Evolutionary conservation across 2,888 invertebrate genomes (phyloP).

Genomic region (Caenorhabditis sp.): DNA sequence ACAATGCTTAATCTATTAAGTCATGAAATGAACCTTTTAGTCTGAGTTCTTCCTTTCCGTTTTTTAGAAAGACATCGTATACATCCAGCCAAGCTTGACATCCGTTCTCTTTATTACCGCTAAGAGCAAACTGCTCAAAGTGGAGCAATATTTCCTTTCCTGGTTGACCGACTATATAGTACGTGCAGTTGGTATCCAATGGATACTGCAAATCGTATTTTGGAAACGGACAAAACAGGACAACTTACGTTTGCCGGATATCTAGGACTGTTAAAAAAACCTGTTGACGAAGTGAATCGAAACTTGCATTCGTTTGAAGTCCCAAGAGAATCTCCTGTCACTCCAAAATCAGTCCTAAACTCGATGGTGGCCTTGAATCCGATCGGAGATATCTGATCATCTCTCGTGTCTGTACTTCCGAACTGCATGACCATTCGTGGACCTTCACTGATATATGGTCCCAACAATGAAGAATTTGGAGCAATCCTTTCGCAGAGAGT

Average conservation of each 20-base stretch:
- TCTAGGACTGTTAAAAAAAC: constrained; percentile 81
- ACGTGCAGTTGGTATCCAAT: constrained; percentile 80
- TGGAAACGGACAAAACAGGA: neutral
- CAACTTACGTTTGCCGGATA: constrained; percentile 76
- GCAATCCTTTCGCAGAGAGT: constrained; percentile 72
- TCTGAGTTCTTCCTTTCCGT: constrained; percentile 54
- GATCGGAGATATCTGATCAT: constrained; percentile 62
- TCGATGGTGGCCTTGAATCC: constrained; percentile 80
- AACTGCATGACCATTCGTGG: constrained; percentile 80
- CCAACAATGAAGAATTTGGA: constrained; percentile 57
- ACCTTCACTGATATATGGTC: constrained; percentile 72
- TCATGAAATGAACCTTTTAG: constrained; percentile 19
- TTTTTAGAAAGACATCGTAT: constrained; percentile 72
- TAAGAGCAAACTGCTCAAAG: constrained; percentile 77
- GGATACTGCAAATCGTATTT: constrained; percentile 80
- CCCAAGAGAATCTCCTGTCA: constrained; percentile 80
- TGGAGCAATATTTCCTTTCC: constrained; percentile 76
- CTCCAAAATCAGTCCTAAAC: constrained; percentile 81
- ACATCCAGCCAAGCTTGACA: constrained; percentile 78
- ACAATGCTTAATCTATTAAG: neutral
- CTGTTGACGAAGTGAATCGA: constrained; percentile 79
- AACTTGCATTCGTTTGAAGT: constrained; percentile 80
- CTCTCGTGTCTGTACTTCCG: constrained; percentile 75
- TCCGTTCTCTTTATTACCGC: constrained; percentile 55
- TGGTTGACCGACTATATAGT: constrained; percentile 79